Conservation (phyloP, 2,113 vertebrate genomes). For the Tachuris rubrigastra region DNA sequence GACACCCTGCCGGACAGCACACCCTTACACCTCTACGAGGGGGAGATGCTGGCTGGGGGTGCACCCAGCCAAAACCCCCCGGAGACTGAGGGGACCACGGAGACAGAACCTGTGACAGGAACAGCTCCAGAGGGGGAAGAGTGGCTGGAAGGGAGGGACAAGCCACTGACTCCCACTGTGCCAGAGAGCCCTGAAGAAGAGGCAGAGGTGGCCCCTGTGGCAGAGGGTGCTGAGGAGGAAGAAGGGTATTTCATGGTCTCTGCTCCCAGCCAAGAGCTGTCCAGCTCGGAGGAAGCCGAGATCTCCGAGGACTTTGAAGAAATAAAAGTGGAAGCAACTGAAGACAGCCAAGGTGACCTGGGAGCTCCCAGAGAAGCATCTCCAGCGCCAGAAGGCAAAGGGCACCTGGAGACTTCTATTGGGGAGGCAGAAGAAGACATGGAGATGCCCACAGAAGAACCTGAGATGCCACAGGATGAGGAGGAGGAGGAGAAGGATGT, state of each 20-base stretch:
- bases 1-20: slow-evolving; percentile 70
- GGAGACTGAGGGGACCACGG: background rate
- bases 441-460: background rate
- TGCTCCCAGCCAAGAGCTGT: background rate
- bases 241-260: slow-evolving; percentile 21
- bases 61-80: background rate
- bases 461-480: background rate
- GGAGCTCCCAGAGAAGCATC: background rate
- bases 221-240: slow-evolving; percentile 47
- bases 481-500: background rate
- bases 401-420: fast-evolving
- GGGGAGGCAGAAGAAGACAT: background rate
- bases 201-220: background rate
- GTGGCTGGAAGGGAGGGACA: background rate
- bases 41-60: background rate
- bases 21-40: slow-evolving; percentile 23
- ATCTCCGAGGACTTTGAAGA: background rate
- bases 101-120: fast-evolving
- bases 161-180: background rate
- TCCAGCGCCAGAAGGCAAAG: background rate
- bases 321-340: background rate
- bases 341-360: background rate
- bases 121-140: background rate
- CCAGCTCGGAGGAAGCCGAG: background rate
- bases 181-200: background rate